A percentile compares a stretch with the other conserved stretches of the same genome.
phyloP scores from a whole-genome alignment of 2,797 vertebrate species.

The Sebastes goodei region DNA sequence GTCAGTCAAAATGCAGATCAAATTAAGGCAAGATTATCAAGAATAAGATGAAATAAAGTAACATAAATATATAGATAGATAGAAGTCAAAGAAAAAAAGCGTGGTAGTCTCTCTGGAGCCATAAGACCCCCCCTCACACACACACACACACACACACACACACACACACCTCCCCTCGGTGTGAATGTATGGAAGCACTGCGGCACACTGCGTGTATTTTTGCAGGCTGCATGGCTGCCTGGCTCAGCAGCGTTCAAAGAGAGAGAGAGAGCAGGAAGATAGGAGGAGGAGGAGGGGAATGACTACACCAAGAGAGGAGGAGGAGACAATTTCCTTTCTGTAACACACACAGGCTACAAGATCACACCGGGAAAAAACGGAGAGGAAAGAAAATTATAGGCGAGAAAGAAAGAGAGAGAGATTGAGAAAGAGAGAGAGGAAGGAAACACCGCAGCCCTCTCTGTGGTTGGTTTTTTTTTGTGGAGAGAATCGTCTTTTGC shows the following conservation, averaged over 20 bases:
- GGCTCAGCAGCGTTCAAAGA: constrained; percentile 73
- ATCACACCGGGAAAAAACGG: constrained; percentile 77
- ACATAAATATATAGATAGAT: no score
- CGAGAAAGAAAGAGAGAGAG: constrained; percentile 45
- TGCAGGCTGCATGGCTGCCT: constrained; percentile 75
- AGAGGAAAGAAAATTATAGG: constrained; percentile 69
- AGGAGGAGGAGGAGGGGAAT: constrained; percentile 80
- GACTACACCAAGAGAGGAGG: constrained; percentile 75
- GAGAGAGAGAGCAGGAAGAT: constrained; percentile 72
- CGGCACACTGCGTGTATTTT: constrained; percentile 79
- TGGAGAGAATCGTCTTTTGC: constrained; percentile 21
- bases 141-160: constrained; percentile 27
- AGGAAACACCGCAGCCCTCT: constrained; percentile 61
- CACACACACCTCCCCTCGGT: constrained; percentile 38
- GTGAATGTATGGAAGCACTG: constrained; percentile 78
- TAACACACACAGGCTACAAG: constrained; percentile 77
- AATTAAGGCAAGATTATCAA: no score
- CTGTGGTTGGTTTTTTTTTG: constrained; percentile 18
- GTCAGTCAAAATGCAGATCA: no score
- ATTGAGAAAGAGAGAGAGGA: constrained; percentile 57
- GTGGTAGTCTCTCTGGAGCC: constrained; percentile 1
- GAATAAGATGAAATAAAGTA: no score
- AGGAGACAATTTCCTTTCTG: constrained; percentile 81
- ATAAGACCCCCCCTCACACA: constrained; percentile 1
- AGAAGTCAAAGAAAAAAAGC: background rate